Evolutionary conservation across 2,113 vertebrate genomes (phyloP), one percentile per base, ranked within the genome.

Genomic region (Aepyceros melampus): DNA sequence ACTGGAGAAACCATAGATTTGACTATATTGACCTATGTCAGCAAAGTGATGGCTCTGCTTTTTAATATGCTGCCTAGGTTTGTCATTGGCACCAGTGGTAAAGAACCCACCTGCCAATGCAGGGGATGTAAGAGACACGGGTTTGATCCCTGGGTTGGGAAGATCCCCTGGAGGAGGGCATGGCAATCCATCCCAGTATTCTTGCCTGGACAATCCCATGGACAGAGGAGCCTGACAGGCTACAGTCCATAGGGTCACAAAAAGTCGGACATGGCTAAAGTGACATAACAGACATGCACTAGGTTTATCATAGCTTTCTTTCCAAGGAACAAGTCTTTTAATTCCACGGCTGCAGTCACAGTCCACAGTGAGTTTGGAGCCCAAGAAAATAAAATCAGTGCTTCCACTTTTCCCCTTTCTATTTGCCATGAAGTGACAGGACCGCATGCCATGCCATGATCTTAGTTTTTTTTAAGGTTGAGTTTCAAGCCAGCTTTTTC

Each of bases 211-310:
- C n/a, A 74, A 40, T 74, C 67, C 36, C 10, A 40, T 25, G 36
- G 67, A 25, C 19, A 74, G 67, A 74, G 12, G 10, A 74, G 67
- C 36, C 19, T 74, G 67, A 40, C 36, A 3, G 67, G 67, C 67
- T 71, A 40, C 10, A 71, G 67, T 71, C n/a, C 67, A 74, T 3
- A 23, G 2, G 67, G n/a, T 40, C 67, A 74, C 10, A 40, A 40
- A 40, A 23, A 74, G 67, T 40, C 3, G 0, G 67, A 74, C 36
- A 40, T 0, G 36, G 3, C 67, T 74, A 40, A 74, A 25, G 67
- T 1, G 4, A 74, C 19, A 0, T 74, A 23, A 3, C 2, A 40
- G n/a, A 10, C 10, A 74, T 23, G n/a, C n/a, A 40, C n/a, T 40
- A 23, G 19, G n/a, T 40, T 40, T 23, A 40, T 74, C 67, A 71